phyloP scores from a whole-genome alignment of 1,140 invertebrate species.

The Calliphora vicina region DNA sequence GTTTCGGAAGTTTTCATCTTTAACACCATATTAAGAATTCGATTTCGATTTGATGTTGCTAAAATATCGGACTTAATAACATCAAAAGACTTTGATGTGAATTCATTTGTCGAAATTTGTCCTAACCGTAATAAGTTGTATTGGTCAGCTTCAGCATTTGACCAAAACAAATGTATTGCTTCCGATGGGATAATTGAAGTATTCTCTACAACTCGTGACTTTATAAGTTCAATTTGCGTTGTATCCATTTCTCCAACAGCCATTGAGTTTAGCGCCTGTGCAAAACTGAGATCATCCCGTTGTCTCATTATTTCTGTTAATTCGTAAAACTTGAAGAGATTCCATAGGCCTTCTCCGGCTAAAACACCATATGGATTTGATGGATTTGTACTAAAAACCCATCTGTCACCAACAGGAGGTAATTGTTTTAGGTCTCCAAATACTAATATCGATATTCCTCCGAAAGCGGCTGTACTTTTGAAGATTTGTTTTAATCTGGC shows the following conservation, averaged over 20 bases:
- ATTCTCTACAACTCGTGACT: no score
- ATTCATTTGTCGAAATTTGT: neutral
- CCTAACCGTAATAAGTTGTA: neutral
- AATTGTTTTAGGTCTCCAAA: conserved; percentile 23
- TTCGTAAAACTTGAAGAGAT: neutral
- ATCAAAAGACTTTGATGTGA: neutral
- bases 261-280: conserved; percentile 13
- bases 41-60: neutral
- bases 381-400: conserved; percentile 4
- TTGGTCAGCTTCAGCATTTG: no score
- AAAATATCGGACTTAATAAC: neutral
- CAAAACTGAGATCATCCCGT: conserved; percentile 6
- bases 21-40: neutral
- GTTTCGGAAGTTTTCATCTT: conserved; percentile 28
- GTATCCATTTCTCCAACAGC: no score
- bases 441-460: conserved; percentile 25
- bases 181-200: no score
- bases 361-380: neutral
- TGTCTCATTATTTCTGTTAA: conserved; percentile 28
- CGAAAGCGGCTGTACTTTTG: conserved; percentile 18
- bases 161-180: no score
- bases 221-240: no score
- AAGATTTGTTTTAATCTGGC: conserved; percentile 7
- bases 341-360: neutral
- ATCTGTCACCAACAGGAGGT: conserved; percentile 20